Evolutionary conservation across 2,888 invertebrate genomes (phyloP), one percentile per base, ranked within the genome.

Genomic region (Hypsopygia costalis): DNA sequence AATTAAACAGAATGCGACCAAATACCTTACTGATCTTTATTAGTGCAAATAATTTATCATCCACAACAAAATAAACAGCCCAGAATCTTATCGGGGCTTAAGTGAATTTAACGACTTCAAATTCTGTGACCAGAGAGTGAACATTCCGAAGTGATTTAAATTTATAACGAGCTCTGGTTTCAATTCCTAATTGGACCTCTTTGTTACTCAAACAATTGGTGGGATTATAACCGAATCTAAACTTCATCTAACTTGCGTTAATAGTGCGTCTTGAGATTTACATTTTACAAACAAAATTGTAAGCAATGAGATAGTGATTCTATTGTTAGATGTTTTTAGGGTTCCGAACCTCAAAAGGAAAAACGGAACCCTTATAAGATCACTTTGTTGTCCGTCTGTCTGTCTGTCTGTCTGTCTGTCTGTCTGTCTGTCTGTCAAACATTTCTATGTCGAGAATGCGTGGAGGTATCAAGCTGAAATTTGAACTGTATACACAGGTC

Each of bases 131-230:
- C 34, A 25, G 40, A 30, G 35, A 43, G 21, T 40, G 51, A 49
- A 50, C 46, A 54, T 44, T 49, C 39, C 43, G 37, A 41, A 52
- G 48, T 49, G 51, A 57, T 58, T 55, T 58, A 49, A 60, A 58
- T 56, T 58, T 55, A 52, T 52, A 58, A 55, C 54, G 51, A 54
- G 50, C 42, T 41, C 40, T 46, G 40, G 51, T 49, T 47, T 46
- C 51, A 42, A 49, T 51, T 50, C 47, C 50, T 58, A 60, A 60
- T 58, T 55, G 55, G 45, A 39, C 43, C 43, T 43, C 55, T 55
- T 58, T 61, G 53, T 51, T 43, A 37, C 46, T 52, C 49, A 51
- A 53, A 56, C 56, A 58, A 55, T 48, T 32, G 44, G 42, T 44
- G 45, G 46, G 51, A 56, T 49, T 43, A 51, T 43, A 46, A 46